phyloP scores from a whole-genome alignment of 64 coral and sea anemone species.

The Montipora sp. region DNA sequence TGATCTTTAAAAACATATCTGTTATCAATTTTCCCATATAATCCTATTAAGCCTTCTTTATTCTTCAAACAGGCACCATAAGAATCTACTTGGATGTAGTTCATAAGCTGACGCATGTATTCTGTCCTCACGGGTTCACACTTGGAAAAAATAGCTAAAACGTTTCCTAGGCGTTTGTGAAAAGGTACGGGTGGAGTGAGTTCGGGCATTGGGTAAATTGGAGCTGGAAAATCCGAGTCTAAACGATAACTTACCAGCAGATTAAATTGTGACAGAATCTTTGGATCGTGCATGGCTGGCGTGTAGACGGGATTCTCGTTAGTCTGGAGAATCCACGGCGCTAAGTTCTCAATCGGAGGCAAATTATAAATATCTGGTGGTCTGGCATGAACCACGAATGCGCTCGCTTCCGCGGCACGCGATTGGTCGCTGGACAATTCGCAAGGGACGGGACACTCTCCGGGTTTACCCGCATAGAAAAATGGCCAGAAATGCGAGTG shows the following conservation, averaged over 20 bases:
- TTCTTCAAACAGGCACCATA: conserved; percentile 91
- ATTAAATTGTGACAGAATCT: conserved; percentile 94
- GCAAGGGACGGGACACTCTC: conserved; percentile 90
- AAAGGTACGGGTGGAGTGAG: conserved; percentile 83
- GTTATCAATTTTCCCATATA: conserved; percentile 87
- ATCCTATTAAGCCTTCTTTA: conserved; percentile 76
- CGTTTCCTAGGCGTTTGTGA: conserved; percentile 57
- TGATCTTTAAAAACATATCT: conserved; percentile 90
- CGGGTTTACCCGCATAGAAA: conserved; percentile 91
- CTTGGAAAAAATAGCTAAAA: conserved; percentile 90
- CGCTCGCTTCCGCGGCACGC: conserved; percentile 73
- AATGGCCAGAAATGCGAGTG: conserved; percentile 93
- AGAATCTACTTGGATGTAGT: conserved; percentile 88
- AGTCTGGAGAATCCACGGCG: conserved; percentile 96
- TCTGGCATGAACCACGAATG: conserved; percentile 91
- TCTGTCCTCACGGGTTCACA: conserved; percentile 92
- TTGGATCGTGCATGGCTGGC: conserved; percentile 60
- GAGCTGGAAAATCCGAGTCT: conserved; percentile 97
- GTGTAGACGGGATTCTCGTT: conserved; percentile 98
- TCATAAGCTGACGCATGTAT: conserved; percentile 91
- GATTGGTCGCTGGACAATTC: conserved; percentile 85
- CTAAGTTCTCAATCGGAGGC: conserved; percentile 81
- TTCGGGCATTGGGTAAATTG: conserved; percentile 83
- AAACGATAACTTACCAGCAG: conserved; percentile 82
- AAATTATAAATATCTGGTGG: conserved; percentile 82